Conservation (phyloP, 2,797 vertebrate species). For the Pteronotus mesoamericanus region DNA sequence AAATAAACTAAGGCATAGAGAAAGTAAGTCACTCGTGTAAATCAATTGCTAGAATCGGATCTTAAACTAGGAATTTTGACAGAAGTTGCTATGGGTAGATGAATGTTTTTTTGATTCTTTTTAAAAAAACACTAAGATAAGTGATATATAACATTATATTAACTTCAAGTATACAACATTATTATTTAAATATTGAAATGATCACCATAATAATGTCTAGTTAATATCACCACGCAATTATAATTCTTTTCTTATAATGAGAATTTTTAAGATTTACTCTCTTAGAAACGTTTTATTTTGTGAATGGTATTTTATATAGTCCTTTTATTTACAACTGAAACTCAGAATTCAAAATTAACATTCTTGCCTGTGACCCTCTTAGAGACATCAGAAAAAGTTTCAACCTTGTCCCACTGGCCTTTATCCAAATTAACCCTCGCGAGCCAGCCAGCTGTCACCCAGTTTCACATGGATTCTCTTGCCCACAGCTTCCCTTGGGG, state of each 20-base stretch:
- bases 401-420: neutral
- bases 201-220: neutral
- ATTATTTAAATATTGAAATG: neutral
- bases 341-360: neutral
- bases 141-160: neutral
- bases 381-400: neutral
- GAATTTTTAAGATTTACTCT: neutral
- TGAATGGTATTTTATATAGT: neutral
- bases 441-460: neutral
- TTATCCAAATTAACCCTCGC: neutral
- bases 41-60: neutral
- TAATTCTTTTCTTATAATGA: neutral
- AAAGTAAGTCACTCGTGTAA: neutral
- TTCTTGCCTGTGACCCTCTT: neutral
- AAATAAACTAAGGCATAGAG: neutral
- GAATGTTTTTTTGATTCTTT: neutral
- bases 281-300: neutral
- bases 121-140: neutral
- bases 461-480: neutral
- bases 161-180: neutral
- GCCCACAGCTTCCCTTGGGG: neutral
- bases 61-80: neutral
- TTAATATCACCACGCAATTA: neutral
- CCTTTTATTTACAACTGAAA: neutral
- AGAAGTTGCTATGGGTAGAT: neutral